A percentile compares a stretch with the other conserved stretches of the same genome.
Conservation (phyloP, 1,140 invertebrate genomes). For the Aculops lycopersici region DNA sequence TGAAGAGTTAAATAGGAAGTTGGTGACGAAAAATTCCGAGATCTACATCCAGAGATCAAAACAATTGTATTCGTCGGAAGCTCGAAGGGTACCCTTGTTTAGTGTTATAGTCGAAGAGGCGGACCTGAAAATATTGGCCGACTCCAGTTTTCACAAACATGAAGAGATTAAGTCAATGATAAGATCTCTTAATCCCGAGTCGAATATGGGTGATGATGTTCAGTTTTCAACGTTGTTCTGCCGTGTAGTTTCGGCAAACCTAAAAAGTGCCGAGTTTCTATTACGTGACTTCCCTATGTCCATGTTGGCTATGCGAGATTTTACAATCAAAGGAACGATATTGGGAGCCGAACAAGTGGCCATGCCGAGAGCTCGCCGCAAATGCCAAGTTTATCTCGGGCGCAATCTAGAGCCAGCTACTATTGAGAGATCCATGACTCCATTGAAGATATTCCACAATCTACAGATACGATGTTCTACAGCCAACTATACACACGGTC, state of each 20-base stretch:
- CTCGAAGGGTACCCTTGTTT: conserved; percentile 26
- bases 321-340: conserved; percentile 56
- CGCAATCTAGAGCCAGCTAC: conserved; percentile 18
- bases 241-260: conserved; percentile 39
- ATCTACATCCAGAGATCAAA: conserved; percentile 70
- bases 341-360: conserved; percentile 59
- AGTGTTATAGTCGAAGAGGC: conserved; percentile 42
- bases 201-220: conserved; percentile 34
- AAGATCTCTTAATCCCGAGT: conserved; percentile 53
- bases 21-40: conserved; percentile 57
- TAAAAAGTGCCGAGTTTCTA: conserved; percentile 47
- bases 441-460: conserved; percentile 88
- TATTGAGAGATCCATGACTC: conserved; percentile 43
- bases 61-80: conserved; percentile 38
- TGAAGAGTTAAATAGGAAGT: conserved; percentile 49
- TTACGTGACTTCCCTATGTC: conserved; percentile 86
- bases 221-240: conserved; percentile 80
- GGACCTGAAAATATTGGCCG: conserved; percentile 48
- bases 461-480: conserved; percentile 27
- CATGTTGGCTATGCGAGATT: conserved; percentile 39
- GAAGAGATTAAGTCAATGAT: conserved; percentile 38
- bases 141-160: conserved; percentile 47
- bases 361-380: conserved; percentile 29
- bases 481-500: conserved; percentile 26
- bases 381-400: conserved; percentile 19